These are phyloP conservation scores for Entomobrya proxima DNA, from an alignment of 2,888 invertebrate genomes.

Conservation along the genomic window DNA sequence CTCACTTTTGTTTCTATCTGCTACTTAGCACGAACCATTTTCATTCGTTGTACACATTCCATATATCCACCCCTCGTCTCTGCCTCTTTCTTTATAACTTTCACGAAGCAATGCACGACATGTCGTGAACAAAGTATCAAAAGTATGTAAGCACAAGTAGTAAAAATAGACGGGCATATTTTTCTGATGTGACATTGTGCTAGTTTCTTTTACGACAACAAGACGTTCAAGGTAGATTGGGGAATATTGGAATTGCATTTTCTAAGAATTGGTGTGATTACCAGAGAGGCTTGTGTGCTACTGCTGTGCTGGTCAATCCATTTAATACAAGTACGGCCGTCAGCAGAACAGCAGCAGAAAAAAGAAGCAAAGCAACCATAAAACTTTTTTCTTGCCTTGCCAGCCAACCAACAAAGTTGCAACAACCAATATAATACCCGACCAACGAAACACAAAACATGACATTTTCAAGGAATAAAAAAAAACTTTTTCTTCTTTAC, in stretches of 20 bases:
- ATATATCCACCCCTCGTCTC: too few relatives aligned
- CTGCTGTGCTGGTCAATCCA: background rate
- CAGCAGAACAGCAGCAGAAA: too few relatives aligned
- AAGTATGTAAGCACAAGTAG: background rate
- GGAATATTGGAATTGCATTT: conserved; percentile 14
- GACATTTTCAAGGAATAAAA: conserved; percentile 13
- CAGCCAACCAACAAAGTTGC: conserved; percentile 9
- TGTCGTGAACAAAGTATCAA: background rate
- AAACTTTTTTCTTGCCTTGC: conserved; percentile 26
- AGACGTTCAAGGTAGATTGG: background rate
- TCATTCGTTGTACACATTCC: too few relatives aligned
- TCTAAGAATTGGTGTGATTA: background rate
- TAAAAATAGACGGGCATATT: background rate
- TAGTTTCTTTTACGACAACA: background rate
- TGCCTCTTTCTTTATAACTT: too few relatives aligned
- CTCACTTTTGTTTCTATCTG: background rate
- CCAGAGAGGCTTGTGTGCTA: background rate
- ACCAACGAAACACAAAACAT: background rate
- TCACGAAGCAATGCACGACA: background rate
- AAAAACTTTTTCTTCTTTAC: conserved; percentile 10
- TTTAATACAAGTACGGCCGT: background rate
- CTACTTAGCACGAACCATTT: background rate
- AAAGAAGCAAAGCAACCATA: too few relatives aligned
- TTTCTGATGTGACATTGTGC: background rate
- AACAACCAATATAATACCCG: background rate